Evolutionary conservation across 37 sponge, comb jelly and placozoan genomes (phyloP), one percentile per base, ranked within the genome.

Genomic region (Spongia lamella): DNA sequence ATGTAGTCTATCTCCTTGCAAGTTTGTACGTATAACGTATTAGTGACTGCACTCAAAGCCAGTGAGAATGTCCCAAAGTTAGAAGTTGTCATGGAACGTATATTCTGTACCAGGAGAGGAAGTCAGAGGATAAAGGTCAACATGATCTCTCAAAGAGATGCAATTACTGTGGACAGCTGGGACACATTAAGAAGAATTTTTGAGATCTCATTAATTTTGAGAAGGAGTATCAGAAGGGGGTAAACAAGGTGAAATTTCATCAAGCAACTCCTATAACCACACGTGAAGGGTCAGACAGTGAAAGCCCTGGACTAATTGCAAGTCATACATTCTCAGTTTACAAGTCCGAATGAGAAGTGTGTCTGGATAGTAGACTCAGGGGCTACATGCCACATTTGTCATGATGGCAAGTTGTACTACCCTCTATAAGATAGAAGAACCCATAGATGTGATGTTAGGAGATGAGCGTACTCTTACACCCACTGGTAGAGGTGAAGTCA

Each of bases 321-420:
- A 43, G 20, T 20, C 30, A 43, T 50, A n/a, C n/a, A n/a, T 65
- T 39, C 32, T 34, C 32, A 20, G 50, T 57, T 66, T 76, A 76
- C 17, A 39, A 56, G 67, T 33, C 76, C 35, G 64, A 15, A 13
- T 22, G 34, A 29, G 56, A 66, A 38, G 40, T 56, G 27, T n/a
- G 22, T 24, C 5, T 83, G 83, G 84, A 76, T 84, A 27, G 62
- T 84, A 7, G 84, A 84, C 43, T 84, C 84, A 30, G 84, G n/a
- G n/a, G n/a, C n/a, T n/a, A n/a, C n/a, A n/a, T n/a, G n/a, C n/a
- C n/a, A n/a, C n/a, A n/a, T n/a, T 72, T 54, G 83, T 76, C 33
- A 83, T 75, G 21, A n/a, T n/a, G n/a, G n/a, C n/a, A n/a, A n/a
- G n/a, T n/a, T n/a, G n/a, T n/a, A n/a, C n/a, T n/a, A n/a, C n/a